Base-by-base conservation (phyloP, 2,888 invertebrate species). In the Clepsis dumicolana region DNA sequence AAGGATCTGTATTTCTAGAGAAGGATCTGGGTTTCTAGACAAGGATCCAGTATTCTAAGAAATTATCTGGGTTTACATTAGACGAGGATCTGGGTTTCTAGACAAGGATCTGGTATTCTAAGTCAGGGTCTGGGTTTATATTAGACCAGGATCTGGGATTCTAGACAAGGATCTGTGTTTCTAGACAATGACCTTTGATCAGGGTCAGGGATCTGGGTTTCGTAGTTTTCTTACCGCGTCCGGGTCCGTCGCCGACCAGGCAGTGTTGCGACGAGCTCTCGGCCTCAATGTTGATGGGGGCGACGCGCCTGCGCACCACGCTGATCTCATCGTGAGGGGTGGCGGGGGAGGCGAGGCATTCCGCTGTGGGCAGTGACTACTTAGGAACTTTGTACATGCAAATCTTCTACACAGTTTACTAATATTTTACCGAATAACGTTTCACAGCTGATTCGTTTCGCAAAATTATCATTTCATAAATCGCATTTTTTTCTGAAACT, bases 261-360 rank as follows among this genome's bases (percentile, higher is more conserved):
- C 75, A 70, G 1, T 79, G 79, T 0, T 78, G 72, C 1, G 86
- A 85, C 2, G 83, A 79, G 69, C 81, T 81, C 68, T 83, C 83
- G 0, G 80, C 83, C 67, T 84, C 84, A 0, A 71, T 78, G 60
- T 84, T 78, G 57, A 76, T 78, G 16, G 72, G 74, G 71, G 68
- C 77, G 69, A 71, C 75, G 21, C 60, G 72, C 60, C 65, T 59
- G 0, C 56, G 64, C 14, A 56, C 64, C 29, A 75, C 70, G 44
- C 41, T 76, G 8, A 25, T 71, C 7, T 66, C 75, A 54, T 78
- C 77, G 64, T 78, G 75, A 0, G 80, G 75, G 7, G 71, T 70
- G 0, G 62, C 14, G 10, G 84, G 72, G 0, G 84, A 75, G 0
- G 79, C 70, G 0, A 81, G 63, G 8, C 74, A 57, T 50, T 67